Evolutionary conservation across 2,888 invertebrate species (phyloP), one percentile per base, ranked within the genome.

Genomic region (Plagodis pulveraria): DNA sequence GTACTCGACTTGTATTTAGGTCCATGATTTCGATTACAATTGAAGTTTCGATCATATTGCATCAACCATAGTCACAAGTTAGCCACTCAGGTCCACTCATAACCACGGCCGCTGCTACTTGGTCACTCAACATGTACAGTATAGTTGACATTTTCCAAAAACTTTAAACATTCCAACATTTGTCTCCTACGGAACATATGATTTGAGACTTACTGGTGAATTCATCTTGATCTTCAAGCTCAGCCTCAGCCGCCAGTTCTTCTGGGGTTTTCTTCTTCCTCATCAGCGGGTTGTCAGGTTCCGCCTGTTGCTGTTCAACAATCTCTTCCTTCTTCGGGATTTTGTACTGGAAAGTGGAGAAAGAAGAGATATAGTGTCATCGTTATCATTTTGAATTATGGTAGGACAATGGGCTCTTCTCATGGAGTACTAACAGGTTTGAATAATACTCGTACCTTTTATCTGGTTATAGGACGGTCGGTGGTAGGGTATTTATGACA

Each of bases 241-340:
- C 98, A 48, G 98, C 99, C 89, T 99, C 99, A 47, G 98, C 96
- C 61, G 99, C 99, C 79, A 99, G 92, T 86, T 99, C 99, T 88
- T 99, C 99, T 0, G 99, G 99, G 63, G 99, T 99, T 93, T 99
- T 99, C 94, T 99, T 99, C 95, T 98, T 98, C 89, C 99, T 96
- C 96, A 99, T 99, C 80, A 99, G 94, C 56, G 98, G 98, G 90
- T 98, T 98, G 78, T 97, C 97, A 71, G 97, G 97, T 91, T 97
- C 97, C 78, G 95, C 95, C 67, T 96, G 96, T 84, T 95, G 95
- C 80, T 95, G 95, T 80, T 97, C 97, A 78, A 97, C 96, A 76
- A 97, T 95, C 89, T 98, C 98, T 86, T 99, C 98, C 88, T 98
- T 98, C 95, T 99, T 99, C 91, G 98, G 98, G 93, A 99, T 98